These are phyloP conservation scores for Tichodroma muraria DNA, from an alignment of 2,113 vertebrate genomes.

Conservation along the genomic window DNA sequence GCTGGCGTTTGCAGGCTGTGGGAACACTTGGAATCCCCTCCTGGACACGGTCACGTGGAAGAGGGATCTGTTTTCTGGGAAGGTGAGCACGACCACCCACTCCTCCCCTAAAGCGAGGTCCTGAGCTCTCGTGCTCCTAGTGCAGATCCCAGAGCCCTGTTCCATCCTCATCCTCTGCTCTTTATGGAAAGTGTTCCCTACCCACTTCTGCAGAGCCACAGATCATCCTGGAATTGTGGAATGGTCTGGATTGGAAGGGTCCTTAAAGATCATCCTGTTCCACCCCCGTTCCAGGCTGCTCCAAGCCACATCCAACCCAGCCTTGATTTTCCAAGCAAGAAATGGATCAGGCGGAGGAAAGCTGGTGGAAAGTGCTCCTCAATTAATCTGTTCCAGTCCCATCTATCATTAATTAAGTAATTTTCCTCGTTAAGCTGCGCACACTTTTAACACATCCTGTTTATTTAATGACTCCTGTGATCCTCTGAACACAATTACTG, in stretches of 20 bases:
- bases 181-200: not conserved
- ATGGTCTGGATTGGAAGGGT: not conserved
- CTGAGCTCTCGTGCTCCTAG: rapidly evolving
- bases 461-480: constrained; percentile 44
- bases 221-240: not conserved
- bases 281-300: not conserved
- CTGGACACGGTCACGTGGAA: not conserved
- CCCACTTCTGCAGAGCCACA: not conserved
- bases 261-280: no score
- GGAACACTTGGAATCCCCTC: not conserved
- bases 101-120: not conserved
- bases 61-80: not conserved
- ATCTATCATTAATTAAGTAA: constrained; percentile 27
- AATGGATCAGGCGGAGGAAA: not conserved
- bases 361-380: not conserved
- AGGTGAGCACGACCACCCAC: not conserved
- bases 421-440: not conserved
- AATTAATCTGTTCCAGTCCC: not conserved
- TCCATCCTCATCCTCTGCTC: rapidly evolving
- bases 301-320: not conserved
- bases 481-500: constrained; percentile 34
- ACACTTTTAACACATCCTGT: constrained; percentile 22
- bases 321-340: not conserved
- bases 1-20: not conserved
- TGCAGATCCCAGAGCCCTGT: not conserved